Evolutionary conservation across 2,797 vertebrate genomes (phyloP).

Genomic region (Alosa sapidissima): DNA sequence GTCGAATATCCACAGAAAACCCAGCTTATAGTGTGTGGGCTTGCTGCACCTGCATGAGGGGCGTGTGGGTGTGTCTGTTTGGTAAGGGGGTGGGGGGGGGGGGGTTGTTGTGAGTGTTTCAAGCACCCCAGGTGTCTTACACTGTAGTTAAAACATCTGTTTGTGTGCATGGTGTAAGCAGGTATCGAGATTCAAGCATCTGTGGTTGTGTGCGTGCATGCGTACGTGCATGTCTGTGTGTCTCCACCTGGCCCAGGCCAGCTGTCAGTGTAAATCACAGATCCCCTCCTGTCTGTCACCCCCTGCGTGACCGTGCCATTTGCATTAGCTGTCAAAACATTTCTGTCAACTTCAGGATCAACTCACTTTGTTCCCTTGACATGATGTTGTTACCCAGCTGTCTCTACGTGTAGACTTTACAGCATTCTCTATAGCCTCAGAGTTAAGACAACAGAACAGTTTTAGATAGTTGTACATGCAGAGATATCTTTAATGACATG

Average conservation of each 20-base stretch:
- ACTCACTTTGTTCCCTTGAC: background rate
- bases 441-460: background rate
- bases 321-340: slow-evolving; percentile 17
- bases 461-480: background rate
- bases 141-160: background rate
- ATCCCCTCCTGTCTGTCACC: background rate
- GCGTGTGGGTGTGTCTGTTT: background rate
- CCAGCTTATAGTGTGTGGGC: background rate
- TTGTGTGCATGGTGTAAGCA: background rate
- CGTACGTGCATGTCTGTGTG: background rate
- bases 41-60: background rate
- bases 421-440: background rate
- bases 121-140: background rate
- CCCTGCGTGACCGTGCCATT: background rate
- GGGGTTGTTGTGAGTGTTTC: background rate
- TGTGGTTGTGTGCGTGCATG: background rate
- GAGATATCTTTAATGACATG: background rate
- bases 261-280: slow-evolving; percentile 10
- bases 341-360: slow-evolving; percentile 12
- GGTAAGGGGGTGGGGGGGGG: background rate
- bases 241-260: background rate
- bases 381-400: background rate
- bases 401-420: background rate
- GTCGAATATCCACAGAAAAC: too few species aligned
- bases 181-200: background rate